Percentiles rank a stretch among this genome's conserved stretches.
These are phyloP conservation scores for Drosophila orena DNA, from an alignment of 1,140 invertebrate genomes.

Conservation along the genomic window DNA sequence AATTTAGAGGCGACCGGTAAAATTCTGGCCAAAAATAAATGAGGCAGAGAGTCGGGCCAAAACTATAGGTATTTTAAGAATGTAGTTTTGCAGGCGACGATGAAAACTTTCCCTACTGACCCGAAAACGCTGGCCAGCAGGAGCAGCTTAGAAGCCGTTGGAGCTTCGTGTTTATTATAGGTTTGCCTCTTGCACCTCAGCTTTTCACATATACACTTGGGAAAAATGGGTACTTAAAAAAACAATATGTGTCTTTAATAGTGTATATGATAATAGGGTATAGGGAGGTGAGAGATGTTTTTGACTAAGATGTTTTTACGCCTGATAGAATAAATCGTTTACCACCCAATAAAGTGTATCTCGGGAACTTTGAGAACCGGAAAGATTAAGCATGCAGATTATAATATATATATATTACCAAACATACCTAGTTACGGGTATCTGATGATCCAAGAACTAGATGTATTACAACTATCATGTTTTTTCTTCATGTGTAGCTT, in stretches of 20 bases:
- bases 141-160: conserved; percentile 4
- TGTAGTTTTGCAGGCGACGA: conserved; percentile 61
- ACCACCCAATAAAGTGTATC: too few relatives aligned
- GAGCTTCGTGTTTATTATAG: conserved; percentile 62
- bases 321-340: too few relatives aligned
- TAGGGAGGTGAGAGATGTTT: not conserved
- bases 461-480: too few relatives aligned
- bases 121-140: conserved; percentile 51
- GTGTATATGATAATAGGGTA: not conserved
- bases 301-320: too few relatives aligned
- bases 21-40: conserved; percentile 47
- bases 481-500: conserved; percentile 4
- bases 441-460: too few relatives aligned
- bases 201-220: not conserved
- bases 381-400: too few relatives aligned
- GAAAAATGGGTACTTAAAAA: not conserved
- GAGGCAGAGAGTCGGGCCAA: conserved; percentile 18
- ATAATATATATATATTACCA: too few relatives aligned
- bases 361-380: too few relatives aligned
- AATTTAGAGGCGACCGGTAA: conserved; percentile 59
- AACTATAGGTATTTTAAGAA: conserved; percentile 75
- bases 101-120: conserved; percentile 60
- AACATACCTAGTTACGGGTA: too few relatives aligned
- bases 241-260: not conserved
- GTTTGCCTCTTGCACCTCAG: conserved; percentile 48